Conservation (phyloP, 2,113 vertebrate species). For the Albula goreensis region DNA sequence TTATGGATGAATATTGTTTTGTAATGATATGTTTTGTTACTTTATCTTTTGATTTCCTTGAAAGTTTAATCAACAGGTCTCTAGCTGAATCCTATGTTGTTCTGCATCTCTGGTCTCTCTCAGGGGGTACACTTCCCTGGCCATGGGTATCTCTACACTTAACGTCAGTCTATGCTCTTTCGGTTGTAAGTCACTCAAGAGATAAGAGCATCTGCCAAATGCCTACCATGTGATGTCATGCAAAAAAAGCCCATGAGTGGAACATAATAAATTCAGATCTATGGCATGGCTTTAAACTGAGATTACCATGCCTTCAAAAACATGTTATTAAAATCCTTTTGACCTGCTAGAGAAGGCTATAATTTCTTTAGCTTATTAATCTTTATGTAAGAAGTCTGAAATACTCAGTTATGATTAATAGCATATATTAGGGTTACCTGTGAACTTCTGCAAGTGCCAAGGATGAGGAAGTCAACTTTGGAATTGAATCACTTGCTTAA, state of each 20-base stretch:
- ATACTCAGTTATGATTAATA: conserved; percentile 44
- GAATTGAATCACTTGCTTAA: conserved; percentile 31
- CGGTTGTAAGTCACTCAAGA: no score
- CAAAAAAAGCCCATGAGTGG: background rate
- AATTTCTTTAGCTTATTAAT: background rate
- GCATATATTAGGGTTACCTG: conserved; percentile 43
- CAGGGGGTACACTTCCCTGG: no score
- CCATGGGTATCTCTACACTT: no score
- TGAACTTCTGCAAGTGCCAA: conserved; percentile 25
- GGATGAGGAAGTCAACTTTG: conserved; percentile 30
- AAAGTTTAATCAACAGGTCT: no score
- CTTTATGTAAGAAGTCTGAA: background rate
- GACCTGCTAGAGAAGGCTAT: background rate
- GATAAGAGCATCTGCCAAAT: no score
- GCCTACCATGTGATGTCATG: no score
- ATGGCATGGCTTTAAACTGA: conserved; percentile 17
- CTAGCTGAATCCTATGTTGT: no score
- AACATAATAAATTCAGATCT: background rate
- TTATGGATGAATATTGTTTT: no score
- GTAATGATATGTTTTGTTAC: no score
- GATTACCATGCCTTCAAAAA: background rate
- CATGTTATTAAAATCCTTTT: background rate
- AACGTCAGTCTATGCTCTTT: no score
- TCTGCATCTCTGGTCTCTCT: no score
- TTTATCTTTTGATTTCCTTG: no score